Percentiles rank a stretch among this genome's conserved stretches.
Conservation (phyloP, 2,113 vertebrate genomes). For the Myotis davidii region DNA sequence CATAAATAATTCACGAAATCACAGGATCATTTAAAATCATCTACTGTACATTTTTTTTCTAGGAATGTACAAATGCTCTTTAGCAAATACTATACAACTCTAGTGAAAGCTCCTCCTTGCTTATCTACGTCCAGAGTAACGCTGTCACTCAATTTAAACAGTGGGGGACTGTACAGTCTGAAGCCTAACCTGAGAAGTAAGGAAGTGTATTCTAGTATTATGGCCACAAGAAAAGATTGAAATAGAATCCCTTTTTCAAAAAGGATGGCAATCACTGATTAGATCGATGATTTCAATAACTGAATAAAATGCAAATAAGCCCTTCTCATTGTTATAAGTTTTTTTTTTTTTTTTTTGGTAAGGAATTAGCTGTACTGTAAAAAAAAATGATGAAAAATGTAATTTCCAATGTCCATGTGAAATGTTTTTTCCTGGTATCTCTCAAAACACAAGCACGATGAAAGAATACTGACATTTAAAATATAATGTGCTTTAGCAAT, state of each 20-base stretch:
- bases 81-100: not conserved
- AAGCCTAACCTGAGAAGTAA: conserved; percentile 34
- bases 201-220: not conserved
- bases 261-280: conserved; percentile 2
- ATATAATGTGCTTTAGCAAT: not conserved
- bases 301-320: conserved; percentile 58
- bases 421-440: conserved; percentile 40
- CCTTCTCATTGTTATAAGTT: conserved; percentile 18
- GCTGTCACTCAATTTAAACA: not conserved
- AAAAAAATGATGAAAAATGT: conserved; percentile 40
- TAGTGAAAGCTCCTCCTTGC: not conserved
- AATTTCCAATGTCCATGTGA: conserved; percentile 29
- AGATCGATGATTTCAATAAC: not conserved
- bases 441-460: not conserved
- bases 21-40: conserved; percentile 21
- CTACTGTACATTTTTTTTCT: not conserved
- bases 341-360: not conserved
- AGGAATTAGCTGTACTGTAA: conserved; percentile 47
- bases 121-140: not conserved
- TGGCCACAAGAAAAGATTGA: not conserved
- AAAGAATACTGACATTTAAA: conserved; percentile 45
- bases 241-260: conserved; percentile 10
- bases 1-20: conserved; percentile 11
- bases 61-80: not conserved
- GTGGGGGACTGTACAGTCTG: not conserved